Evolutionary conservation across 1,140 invertebrate genomes (phyloP), one percentile per base, ranked within the genome.

Genomic region (Eriocheir sinensis): DNA sequence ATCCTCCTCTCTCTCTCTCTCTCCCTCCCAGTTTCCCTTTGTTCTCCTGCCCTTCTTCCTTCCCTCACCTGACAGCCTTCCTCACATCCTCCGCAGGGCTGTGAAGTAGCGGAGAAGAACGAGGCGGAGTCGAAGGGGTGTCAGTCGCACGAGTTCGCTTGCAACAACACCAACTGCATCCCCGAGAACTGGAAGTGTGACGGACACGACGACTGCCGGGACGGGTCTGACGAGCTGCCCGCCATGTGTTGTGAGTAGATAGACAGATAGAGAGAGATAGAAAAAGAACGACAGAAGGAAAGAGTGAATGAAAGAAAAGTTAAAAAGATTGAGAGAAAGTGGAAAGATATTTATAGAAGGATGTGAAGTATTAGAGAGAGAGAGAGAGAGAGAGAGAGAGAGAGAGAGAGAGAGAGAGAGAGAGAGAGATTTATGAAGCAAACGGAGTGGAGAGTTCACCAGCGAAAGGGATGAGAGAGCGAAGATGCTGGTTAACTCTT

Each of bases 161-260:
- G 96, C 72, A 89, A 90, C 48, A 94, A 95, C 44, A 97, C 97
- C 40, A 97, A 94, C 44, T 94, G 98, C 96, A 97, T 98, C 60
- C 97, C 97, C 95, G 96, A 96, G 6, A 97, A 97, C 85, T 98
- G 98, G 98, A 97, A 98, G 0, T 99, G 98, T 96, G 98, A 99
- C 96, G 98, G 98, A 0, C 96, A 97, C 72, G 97, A 97, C 93
- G 98, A 99, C 96, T 99, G 99, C 96, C 98, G 97, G 96, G 98
- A 99, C 96, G 98, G 97, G 93, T 98, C 97, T 27, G 99, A 99
- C 96, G 99, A 99, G 89, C 95, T 96, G 30, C 17, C n/a, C 96
- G 95, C 94, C 9, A 96, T 97, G 83, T 97, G 97, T 96, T 91
- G 96, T 94, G 38, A 48, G 93, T n/a, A n/a, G n/a, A n/a, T n/a